Evolutionary conservation across 2,113 vertebrate genomes (phyloP).

Genomic region (Melanocharis versteri): DNA sequence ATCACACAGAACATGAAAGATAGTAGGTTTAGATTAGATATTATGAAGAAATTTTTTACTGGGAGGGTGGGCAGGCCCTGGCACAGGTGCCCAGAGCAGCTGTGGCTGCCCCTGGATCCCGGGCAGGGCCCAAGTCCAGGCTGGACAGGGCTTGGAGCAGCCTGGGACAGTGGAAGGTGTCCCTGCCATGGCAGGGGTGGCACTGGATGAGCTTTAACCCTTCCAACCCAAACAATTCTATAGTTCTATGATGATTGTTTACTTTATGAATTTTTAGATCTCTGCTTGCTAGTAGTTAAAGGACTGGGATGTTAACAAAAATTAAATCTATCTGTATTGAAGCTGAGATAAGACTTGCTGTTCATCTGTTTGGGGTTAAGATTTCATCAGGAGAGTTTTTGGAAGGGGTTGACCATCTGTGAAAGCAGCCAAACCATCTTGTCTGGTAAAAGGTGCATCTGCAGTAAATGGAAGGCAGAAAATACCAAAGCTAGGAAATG

Average conservation of each 20-base stretch:
- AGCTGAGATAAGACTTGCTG: background rate
- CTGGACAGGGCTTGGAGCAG: accelerated
- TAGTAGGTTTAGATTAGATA: background rate
- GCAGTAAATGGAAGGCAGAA: background rate
- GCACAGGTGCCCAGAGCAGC: background rate
- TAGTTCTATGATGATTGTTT: background rate
- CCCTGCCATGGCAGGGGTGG: background rate
- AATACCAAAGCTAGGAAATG: background rate
- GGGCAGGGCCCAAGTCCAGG: background rate
- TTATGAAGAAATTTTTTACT: background rate
- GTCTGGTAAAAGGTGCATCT: background rate
- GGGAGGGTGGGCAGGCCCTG: background rate
- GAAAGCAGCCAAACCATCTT: background rate
- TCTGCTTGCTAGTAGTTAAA: background rate
- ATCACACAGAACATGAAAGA: background rate
- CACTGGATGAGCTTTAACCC: accelerated
- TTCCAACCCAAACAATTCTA: background rate
- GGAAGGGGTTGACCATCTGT: background rate
- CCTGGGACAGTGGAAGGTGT: background rate
- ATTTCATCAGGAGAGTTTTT: background rate
- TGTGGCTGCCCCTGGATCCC: background rate
- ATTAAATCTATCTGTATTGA: background rate
- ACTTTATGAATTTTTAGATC: background rate
- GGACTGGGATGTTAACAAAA: background rate
- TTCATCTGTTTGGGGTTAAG: background rate